Conservation (phyloP, 1,140 invertebrate genomes). For the Pseudomyrmex pallidus region DNA sequence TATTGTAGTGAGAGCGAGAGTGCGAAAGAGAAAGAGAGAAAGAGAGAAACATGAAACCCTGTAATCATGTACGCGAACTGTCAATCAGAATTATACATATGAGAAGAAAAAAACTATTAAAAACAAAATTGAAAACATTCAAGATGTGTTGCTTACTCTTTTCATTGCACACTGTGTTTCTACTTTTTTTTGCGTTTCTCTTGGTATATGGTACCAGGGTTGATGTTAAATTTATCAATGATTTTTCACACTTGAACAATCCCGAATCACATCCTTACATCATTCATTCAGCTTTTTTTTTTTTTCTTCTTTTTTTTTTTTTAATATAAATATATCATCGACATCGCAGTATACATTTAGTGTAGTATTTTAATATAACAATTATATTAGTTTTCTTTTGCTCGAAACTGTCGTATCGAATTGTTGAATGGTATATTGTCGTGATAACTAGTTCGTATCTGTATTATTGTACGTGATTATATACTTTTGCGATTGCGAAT, state of each 20-base stretch:
- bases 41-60: background rate
- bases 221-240: conserved; percentile 7
- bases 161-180: background rate
- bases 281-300: conserved; percentile 1
- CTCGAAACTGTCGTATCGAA: too few relatives aligned
- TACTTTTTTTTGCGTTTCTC: background rate
- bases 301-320: too few relatives aligned
- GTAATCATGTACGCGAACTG: conserved; percentile 13
- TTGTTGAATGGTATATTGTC: too few relatives aligned
- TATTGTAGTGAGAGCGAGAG: background rate
- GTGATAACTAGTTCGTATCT: too few relatives aligned
- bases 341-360: too few relatives aligned
- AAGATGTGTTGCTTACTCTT: conserved; percentile 10
- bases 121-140: conserved; percentile 11
- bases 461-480: conserved; percentile 19
- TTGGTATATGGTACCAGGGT: conserved; percentile 9
- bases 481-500: conserved; percentile 11
- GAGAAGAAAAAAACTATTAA: background rate
- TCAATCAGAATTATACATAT: conserved; percentile 21
- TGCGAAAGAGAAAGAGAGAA: too few relatives aligned
- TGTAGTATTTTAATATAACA: too few relatives aligned
- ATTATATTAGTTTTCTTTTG: too few relatives aligned
- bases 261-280: background rate
- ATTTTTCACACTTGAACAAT: background rate
- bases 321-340: too few relatives aligned